Evolutionary conservation across 2,888 invertebrate genomes (phyloP).

Genomic region (Nemotelus nigrinus): DNA sequence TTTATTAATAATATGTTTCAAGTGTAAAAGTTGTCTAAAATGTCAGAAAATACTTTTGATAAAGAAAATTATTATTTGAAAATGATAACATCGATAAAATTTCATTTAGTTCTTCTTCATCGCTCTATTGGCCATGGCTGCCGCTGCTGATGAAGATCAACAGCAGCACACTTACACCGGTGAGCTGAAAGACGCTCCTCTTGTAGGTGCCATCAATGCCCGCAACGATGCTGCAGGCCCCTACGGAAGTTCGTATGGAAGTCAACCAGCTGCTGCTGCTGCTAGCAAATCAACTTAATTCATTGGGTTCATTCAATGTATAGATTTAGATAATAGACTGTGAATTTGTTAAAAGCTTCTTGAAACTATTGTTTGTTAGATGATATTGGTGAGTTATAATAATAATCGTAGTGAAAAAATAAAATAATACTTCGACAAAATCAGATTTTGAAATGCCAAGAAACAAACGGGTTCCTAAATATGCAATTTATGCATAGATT

Average conservation of each 20-base stretch:
- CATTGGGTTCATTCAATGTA: slow-evolving; percentile 2
- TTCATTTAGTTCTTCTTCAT: slow-evolving; percentile 16
- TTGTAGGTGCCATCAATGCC: slow-evolving; percentile 26
- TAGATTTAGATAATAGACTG: not conserved
- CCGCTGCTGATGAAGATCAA: slow-evolving; percentile 16
- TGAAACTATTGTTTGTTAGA: not conserved
- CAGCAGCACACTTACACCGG: slow-evolving; percentile 35
- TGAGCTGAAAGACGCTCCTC: slow-evolving; percentile 33
- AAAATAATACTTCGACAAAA: no score
- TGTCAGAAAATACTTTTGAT: no score
- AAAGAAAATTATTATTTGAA: no score
- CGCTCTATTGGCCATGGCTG: slow-evolving; percentile 26
- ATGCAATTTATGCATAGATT: no score
- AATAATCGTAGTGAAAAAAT: no score
- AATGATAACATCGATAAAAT: no score
- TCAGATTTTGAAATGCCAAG: no score
- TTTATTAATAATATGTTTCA: no score
- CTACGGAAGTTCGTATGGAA: not conserved
- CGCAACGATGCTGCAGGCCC: slow-evolving; percentile 33
- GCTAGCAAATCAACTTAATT: not conserved
- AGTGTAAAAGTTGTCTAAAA: no score
- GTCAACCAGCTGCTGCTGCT: not conserved
- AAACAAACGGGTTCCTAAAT: no score
- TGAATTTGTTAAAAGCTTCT: slow-evolving; percentile 12
- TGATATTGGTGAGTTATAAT: not conserved